Percentiles rank a stretch among this genome's conserved stretches.
phyloP scores from a whole-genome alignment of 2,888 invertebrate genomes.

The Pachycephus smyrnensis region DNA sequence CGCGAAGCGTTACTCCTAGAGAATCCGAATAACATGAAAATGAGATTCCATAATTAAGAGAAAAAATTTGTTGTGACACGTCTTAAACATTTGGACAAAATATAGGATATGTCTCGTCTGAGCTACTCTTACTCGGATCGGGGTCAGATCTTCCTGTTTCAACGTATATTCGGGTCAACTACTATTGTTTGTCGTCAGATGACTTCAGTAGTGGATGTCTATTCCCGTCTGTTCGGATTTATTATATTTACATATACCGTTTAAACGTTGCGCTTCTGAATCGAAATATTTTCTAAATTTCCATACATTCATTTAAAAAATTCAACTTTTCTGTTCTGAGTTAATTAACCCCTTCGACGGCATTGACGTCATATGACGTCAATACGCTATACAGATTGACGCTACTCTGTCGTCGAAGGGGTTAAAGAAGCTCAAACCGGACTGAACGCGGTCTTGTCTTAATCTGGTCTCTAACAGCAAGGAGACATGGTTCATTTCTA shows the following conservation, averaged over 20 bases:
- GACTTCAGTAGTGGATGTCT: constrained; percentile 42
- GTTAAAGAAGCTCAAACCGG: not conserved
- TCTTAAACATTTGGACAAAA: not conserved
- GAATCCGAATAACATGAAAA: not conserved
- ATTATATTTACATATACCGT: not conserved
- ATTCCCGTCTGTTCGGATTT: constrained; percentile 44
- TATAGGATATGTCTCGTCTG: not conserved
- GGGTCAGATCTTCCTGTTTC: constrained; percentile 39
- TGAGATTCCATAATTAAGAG: not conserved
- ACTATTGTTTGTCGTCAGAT: constrained; percentile 47
- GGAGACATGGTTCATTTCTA: constrained; percentile 24
- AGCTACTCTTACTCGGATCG: constrained; percentile 20
- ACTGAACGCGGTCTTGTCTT: not conserved
- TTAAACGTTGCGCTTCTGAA: not conserved
- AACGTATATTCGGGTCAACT: constrained; percentile 48
- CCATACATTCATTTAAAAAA: not conserved
- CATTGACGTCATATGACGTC: no score
- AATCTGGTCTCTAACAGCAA: not conserved
- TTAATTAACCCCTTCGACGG: no score
- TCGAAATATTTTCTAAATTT: not conserved
- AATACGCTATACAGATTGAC: no score
- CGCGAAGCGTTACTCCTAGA: not conserved
- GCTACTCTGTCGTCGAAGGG: no score
- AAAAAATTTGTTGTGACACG: not conserved
- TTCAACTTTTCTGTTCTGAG: not conserved